Base-by-base conservation (phyloP, 2,113 vertebrate genomes). In the Dermatemys mawii region DNA sequence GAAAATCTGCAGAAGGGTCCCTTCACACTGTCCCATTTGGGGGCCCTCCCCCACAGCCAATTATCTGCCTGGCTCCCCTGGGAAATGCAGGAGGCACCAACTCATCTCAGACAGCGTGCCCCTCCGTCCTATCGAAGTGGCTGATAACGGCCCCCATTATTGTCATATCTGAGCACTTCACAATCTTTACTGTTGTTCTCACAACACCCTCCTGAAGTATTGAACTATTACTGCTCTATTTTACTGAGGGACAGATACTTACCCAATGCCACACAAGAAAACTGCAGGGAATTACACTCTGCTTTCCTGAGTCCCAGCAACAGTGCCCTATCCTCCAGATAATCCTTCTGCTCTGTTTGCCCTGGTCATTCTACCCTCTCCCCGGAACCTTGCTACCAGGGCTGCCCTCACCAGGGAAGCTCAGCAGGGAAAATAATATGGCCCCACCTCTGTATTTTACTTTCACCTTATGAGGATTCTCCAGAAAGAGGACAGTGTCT, bases 31-130 rank as follows among this genome's bases (percentile, higher is more conserved):
- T 81, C 44, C 46, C 16, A 10, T 5, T 11, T 27, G 21, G 9
- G 21, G n/a, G 32, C 29, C 6, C 10, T 41, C 12, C 5, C 19
- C 38, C 24, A 70, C 7, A 70, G 24, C 22, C 90, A 24, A 9
- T 41, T 27, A 60, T 8, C 49, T 35, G 60, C 63, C 3, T 46
- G 29, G 29, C 82, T 11, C 27, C 60, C 41, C 0, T 0, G 84
- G 5, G 57, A 63, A 21, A 44, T 32, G 29, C 0, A 0, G 38
- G 44, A 79, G 86, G 50, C 0, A 0, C 50, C 70, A 51, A 29
- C 79, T 90, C 35, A 29, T 46, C 4, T 3, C 11, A 16, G 73
- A 12, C 24, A 75, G 41, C 41, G 41, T 44, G 73, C 73, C 24
- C 6, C 41, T 5, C 9, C 35, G 17, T 67, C 60, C 17, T n/a